Evolutionary conservation across 2,797 vertebrate genomes (phyloP).

Genomic region (Argya squamiceps): DNA sequence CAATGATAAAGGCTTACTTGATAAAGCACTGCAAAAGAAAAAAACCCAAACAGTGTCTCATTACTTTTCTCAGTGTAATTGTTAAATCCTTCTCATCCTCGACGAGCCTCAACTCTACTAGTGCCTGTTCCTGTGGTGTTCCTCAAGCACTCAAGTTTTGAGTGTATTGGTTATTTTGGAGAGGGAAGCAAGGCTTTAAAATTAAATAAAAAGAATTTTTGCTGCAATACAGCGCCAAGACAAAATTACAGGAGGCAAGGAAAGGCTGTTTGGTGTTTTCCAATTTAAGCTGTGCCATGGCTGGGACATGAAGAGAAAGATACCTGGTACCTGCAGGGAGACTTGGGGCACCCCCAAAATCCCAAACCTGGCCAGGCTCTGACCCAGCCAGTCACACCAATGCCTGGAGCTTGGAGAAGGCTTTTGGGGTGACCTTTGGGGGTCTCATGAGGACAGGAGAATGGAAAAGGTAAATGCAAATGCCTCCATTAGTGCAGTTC

Average conservation of each 20-base stretch:
- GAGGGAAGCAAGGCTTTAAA: neutral
- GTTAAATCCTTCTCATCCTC: neutral
- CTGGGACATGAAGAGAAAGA: neutral
- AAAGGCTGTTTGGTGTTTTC: neutral
- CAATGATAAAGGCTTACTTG: neutral
- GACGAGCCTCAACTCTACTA: neutral
- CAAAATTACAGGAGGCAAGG: neutral
- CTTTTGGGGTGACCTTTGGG: neutral
- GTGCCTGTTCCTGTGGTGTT: neutral
- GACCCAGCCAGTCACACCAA: neutral
- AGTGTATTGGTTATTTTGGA: neutral
- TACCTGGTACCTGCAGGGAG: neutral
- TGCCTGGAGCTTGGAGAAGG: rapidly evolving
- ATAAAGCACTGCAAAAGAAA: neutral
- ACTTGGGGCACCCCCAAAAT: rapidly evolving
- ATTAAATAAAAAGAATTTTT: neutral
- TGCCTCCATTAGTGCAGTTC: neutral
- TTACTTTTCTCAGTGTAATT: neutral
- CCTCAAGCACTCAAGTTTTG: neutral
- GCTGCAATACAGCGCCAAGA: neutral
- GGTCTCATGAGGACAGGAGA: neutral
- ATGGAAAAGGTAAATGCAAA: neutral
- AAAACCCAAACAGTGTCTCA: neutral
- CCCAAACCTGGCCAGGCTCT: neutral
- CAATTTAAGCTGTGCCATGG: neutral